phyloP scores from a whole-genome alignment of 2,888 invertebrate species.

The Punctoribates punctum region DNA sequence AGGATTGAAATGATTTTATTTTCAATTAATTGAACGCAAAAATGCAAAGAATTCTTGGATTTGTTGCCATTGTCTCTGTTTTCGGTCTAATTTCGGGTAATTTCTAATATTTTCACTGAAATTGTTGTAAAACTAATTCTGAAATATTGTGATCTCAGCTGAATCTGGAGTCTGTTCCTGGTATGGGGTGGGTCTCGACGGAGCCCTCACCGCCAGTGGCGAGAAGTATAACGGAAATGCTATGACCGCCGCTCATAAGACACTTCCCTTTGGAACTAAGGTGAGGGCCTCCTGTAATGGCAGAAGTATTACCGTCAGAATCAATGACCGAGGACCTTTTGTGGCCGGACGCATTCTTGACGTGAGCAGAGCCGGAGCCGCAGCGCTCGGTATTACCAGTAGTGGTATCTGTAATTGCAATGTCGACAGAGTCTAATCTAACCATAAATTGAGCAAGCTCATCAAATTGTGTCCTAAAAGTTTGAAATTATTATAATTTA shows the following conservation, averaged over 20 bases:
- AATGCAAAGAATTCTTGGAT: no score
- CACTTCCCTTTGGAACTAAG: slow-evolving; percentile 40
- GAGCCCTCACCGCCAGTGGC: slow-evolving; percentile 40
- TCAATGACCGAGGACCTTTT: slow-evolving; percentile 45
- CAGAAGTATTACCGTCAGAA: slow-evolving; percentile 32
- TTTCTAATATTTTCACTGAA: no score
- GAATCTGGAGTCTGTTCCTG: slow-evolving; percentile 39
- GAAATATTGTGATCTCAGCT: neutral
- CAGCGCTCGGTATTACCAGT: slow-evolving; percentile 1
- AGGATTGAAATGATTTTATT: no score
- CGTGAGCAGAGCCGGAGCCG: slow-evolving; percentile 22
- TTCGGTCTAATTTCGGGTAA: no score
- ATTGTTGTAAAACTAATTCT: no score
- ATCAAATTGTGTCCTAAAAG: no score
- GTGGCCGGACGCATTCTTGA: slow-evolving; percentile 40
- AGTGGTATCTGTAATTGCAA: slow-evolving; percentile 25
- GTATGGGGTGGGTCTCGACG: slow-evolving; percentile 41
- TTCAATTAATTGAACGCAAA: no score
- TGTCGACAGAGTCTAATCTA: slow-evolving; percentile 5
- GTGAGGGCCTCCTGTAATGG: slow-evolving; percentile 37
- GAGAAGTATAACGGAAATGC: slow-evolving; percentile 36
- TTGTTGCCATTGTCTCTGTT: no score
- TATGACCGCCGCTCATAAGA: slow-evolving; percentile 45
- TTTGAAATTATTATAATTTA: no score
- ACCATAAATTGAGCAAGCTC: no score